Evolutionary conservation across 2,888 invertebrate genomes (phyloP).

Genomic region (Chrysomela aeneicollis): DNA sequence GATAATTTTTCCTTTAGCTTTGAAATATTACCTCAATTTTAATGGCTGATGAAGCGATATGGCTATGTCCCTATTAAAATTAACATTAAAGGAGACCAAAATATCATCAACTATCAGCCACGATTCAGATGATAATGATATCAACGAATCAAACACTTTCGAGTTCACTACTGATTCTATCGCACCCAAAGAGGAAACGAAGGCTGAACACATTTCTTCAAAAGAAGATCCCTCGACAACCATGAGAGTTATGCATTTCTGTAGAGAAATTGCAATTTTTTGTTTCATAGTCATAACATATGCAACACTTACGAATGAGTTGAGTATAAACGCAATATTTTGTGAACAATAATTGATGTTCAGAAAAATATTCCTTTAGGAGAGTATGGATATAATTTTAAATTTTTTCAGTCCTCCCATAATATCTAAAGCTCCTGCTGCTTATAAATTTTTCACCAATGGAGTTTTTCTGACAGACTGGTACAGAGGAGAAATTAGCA

Average conservation of each 20-base stretch:
- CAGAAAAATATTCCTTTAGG: background rate
- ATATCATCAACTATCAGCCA: conserved; percentile 34
- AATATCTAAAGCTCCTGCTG: conserved; percentile 66
- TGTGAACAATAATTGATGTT: no score
- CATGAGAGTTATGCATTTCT: conserved; percentile 67
- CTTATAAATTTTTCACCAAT: conserved; percentile 76
- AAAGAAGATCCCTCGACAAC: conserved; percentile 33
- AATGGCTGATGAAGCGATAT: conserved; percentile 43
- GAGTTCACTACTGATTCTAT: conserved; percentile 33
- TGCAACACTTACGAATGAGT: conserved; percentile 77
- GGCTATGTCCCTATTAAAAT: conserved; percentile 46
- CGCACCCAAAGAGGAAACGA: conserved; percentile 23
- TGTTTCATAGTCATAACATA: conserved; percentile 70
- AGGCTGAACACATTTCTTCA: conserved; percentile 18
- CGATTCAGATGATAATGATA: conserved; percentile 42
- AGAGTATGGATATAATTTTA: background rate
- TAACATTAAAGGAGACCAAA: conserved; percentile 41
- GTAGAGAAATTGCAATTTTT: conserved; percentile 64
- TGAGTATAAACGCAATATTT: conserved; percentile 7
- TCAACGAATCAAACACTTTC: conserved; percentile 34
- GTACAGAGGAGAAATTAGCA: conserved; percentile 77
- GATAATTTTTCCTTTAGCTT: no score
- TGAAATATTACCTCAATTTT: no score
- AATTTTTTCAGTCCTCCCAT: conserved; percentile 64
- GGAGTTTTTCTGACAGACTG: conserved; percentile 78